Evolutionary conservation across 2,113 vertebrate genomes (phyloP), one percentile per base, ranked within the genome.

Genomic region (Dicentrarchus labrax): DNA sequence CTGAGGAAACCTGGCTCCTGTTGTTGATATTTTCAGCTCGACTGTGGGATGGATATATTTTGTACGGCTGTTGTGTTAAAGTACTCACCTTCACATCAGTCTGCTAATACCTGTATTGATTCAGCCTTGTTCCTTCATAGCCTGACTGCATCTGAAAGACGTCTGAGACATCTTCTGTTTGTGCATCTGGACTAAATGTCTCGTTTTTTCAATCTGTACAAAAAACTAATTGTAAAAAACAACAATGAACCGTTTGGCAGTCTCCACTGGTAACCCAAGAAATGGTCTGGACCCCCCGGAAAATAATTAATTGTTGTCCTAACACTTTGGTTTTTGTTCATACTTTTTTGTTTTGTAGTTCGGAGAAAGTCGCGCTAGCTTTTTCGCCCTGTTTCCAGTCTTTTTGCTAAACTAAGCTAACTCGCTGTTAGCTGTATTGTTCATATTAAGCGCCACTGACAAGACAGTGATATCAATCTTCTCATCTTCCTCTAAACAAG

Each of bases 1-100:
- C 66, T 64, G 53, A 74, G 53, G 67, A 41, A 76, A 78, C 86
- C 70, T 36, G 65, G 53, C 74, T 36, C 38, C 16, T 66, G 66
- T 15, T 79, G 56, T 79, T 73, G 65, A 69, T 22, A 22, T 74
- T 64, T 53, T 75, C 65, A 48, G 81, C 60, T 64, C 10, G 57
- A n/a, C 47, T 61, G 51, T 8, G 19, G 8, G 5, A 68, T 41
- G 17, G 43, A 76, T n/a, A n/a, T n/a, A n/a, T n/a, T 30, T 30
- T 30, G 8, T 22, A 5, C 16, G 6, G 15, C 41, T 43, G 4
- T 69, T 77, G 41, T 48, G 22, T 68, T 3, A 4, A 80, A 60
- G 56, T 47, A 21, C 19, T 71, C 65, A 72, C 15, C 59, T 70
- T 38, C 72, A 47, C 47, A 62, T 59, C 22, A 53, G 30, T 59